phyloP scores from a whole-genome alignment of 1,140 invertebrate genomes.

The Augochlora pura region DNA sequence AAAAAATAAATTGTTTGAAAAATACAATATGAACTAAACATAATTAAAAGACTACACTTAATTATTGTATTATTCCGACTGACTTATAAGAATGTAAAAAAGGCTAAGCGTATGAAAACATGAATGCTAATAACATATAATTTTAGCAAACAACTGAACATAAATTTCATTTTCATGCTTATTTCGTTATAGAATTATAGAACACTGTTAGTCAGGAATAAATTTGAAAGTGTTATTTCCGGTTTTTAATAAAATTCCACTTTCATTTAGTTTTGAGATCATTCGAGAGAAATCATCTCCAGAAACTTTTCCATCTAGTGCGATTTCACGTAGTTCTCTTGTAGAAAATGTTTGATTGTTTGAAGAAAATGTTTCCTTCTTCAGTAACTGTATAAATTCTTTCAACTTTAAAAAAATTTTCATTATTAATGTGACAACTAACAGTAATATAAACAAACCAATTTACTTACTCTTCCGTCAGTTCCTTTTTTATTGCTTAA shows the following conservation, averaged over 20 bases:
- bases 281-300: slow-evolving; percentile 83
- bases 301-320: slow-evolving; percentile 83
- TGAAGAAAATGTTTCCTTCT: slow-evolving; percentile 83
- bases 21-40: background rate
- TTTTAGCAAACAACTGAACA: background rate
- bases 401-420: slow-evolving; percentile 83
- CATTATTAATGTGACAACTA: background rate
- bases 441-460: slow-evolving; percentile 30
- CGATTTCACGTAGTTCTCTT: slow-evolving; percentile 88
- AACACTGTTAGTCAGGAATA: slow-evolving; percentile 39
- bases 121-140: slow-evolving; percentile 14
- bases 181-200: background rate
- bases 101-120: slow-evolving; percentile 48
- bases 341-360: slow-evolving; percentile 87
- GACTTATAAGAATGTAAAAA: too few species aligned
- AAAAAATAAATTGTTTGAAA: background rate
- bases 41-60: background rate
- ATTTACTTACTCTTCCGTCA: slow-evolving; percentile 82
- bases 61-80: too few species aligned
- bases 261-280: slow-evolving; percentile 89
- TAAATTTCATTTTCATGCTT: background rate
- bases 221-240: slow-evolving; percentile 89
- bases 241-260: slow-evolving; percentile 92
- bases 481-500: slow-evolving; percentile 85
- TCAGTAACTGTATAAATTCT: slow-evolving; percentile 87